Base-by-base conservation (phyloP, 1,140 invertebrate genomes). In the Polyergus mexicanus region DNA sequence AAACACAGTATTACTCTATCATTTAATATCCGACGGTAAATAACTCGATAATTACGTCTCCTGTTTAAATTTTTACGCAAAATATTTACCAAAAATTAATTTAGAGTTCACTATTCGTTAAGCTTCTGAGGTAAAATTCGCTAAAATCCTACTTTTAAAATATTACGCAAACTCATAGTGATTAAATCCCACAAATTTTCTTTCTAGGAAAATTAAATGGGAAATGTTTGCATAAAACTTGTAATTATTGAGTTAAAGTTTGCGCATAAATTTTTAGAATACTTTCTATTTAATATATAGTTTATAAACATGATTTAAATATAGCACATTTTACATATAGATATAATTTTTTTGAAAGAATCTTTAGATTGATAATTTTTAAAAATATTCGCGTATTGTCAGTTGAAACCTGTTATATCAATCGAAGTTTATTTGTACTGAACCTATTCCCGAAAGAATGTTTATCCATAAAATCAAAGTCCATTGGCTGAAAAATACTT, bases 91-190 rank as follows among this genome's bases (percentile, higher is more conserved):
- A 54, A 68, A 72, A 81, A 81, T 60, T 81, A 81, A 60, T 81
- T 72, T 81, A 44, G 54, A 81, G 60, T 60, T 60, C 54, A 25
- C 19, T 44, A 72, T 11, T 81, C 56, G 13, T 72, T 81, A 44
- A 60, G 25, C 54, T 81, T 72, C 56, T 38, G 16, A 81, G 66
- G 22, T 22, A 11, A 60, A 72, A 81, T 81, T 38, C 38, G 54
- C n/a, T 80, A 81, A 81, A 71, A 71, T 81, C 25, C 35, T 47
- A 65, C 19, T 22, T 22, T 58, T 81, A 81, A 81, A 81, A 81
- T 71, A 71, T 71, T 32, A 66, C 44, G 25, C 19, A 72, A 60
- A 81, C n/a, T 81, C 19, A 60, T 54, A 38, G 7, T 7, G 25
- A 81, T 72, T 71, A 81, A 71, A 13, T 25, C 47, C 3, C 35